Percentiles rank a stretch among this genome's conserved stretches.
phyloP scores from a whole-genome alignment of 2,113 vertebrate species.

The Triplophysa dalaica region DNA sequence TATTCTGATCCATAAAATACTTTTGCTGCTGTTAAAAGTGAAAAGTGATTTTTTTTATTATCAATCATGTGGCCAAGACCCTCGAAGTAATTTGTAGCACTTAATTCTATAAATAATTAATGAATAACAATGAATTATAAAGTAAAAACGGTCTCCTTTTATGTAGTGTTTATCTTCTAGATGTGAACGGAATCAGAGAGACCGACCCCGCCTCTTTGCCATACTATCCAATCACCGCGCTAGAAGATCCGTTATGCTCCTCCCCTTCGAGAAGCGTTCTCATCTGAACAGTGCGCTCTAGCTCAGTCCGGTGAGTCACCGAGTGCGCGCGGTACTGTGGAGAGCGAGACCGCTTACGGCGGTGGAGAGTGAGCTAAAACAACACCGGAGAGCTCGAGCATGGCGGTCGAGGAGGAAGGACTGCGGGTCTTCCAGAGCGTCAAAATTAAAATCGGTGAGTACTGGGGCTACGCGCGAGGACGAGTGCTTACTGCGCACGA shows the following conservation, averaged over 20 bases:
- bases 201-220: conserved; percentile 20
- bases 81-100: too few species aligned
- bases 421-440: conserved; percentile 95
- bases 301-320: conserved; percentile 38
- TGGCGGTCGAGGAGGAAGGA: conserved; percentile 96
- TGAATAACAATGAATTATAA: too few species aligned
- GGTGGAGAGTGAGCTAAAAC: conserved; percentile 57
- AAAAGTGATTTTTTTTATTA: too few species aligned
- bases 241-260: conserved; percentile 48
- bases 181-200: not conserved
- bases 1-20: too few species aligned
- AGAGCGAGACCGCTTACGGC: conserved; percentile 58
- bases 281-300: conserved; percentile 30
- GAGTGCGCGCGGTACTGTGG: not conserved
- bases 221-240: conserved; percentile 44
- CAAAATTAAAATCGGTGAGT: conserved; percentile 94
- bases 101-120: too few species aligned
- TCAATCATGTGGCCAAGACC: too few species aligned
- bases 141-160: not conserved
- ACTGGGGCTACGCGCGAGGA: not conserved
- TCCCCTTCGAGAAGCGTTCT: conserved; percentile 50
- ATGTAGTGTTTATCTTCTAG: not conserved
- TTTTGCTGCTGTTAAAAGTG: too few species aligned
- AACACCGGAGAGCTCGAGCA: conserved; percentile 67
- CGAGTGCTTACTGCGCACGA: conserved; percentile 43